These are phyloP conservation scores for Amyelois transitella DNA, from an alignment of 1,140 invertebrate species.

Conservation along the genomic window DNA sequence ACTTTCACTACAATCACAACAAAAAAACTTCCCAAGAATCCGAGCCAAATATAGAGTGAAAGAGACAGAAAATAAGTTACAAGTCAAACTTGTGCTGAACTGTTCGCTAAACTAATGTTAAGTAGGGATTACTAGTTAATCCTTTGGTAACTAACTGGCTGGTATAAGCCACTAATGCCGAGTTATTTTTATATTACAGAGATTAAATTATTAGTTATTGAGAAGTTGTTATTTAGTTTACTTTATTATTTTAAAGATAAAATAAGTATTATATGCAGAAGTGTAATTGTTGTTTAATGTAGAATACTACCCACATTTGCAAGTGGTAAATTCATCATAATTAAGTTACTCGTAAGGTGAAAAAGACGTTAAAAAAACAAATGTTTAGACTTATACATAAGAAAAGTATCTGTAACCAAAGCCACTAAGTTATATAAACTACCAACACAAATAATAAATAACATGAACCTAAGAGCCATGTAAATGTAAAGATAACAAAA, in stretches of 20 bases:
- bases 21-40: background rate
- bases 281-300: too few relatives aligned
- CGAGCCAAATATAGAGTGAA: background rate
- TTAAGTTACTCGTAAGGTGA: too few relatives aligned
- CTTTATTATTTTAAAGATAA: too few relatives aligned
- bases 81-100: background rate
- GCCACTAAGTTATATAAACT: too few relatives aligned
- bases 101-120: background rate
- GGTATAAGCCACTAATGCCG: background rate
- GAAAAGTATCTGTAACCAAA: too few relatives aligned
- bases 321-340: too few relatives aligned
- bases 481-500: background rate
- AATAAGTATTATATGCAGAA: too few relatives aligned
- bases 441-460: too few relatives aligned
- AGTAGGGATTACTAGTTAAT: background rate
- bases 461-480: too few relatives aligned
- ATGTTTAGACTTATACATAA: too few relatives aligned
- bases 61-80: background rate
- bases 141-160: background rate
- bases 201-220: background rate
- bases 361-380: too few relatives aligned
- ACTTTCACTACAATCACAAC: background rate
- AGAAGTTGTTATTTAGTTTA: background rate
- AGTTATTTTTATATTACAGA: background rate
- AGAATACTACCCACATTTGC: too few relatives aligned